These are phyloP conservation scores for Sclerurus mexicanus DNA, from an alignment of 2,113 vertebrate genomes.

Conservation along the genomic window DNA sequence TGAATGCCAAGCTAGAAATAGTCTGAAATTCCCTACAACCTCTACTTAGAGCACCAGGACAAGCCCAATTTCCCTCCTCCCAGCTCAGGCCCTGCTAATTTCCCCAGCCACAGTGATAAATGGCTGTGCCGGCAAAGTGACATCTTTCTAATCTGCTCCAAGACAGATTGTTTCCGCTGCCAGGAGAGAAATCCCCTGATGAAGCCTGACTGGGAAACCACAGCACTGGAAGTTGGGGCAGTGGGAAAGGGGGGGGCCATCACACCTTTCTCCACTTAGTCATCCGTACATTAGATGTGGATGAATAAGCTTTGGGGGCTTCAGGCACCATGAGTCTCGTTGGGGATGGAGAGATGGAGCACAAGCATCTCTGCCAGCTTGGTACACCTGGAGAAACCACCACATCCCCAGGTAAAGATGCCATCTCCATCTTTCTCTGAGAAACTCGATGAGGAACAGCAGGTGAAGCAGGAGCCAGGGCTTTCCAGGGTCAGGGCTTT, in stretches of 20 bases:
- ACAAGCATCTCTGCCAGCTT: fast-evolving
- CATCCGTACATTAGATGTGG: background rate
- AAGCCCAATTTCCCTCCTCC: background rate
- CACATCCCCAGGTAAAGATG: background rate
- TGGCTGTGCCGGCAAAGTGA: slow-evolving; percentile 41
- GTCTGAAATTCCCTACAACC: background rate
- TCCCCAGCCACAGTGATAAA: slow-evolving; percentile 45
- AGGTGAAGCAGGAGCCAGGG: background rate
- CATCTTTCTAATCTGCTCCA: slow-evolving; percentile 66
- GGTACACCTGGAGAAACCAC: background rate
- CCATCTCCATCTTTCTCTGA: fast-evolving
- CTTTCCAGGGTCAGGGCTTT: background rate
- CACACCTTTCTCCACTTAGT: background rate
- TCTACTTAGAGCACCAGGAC: background rate
- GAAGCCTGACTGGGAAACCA: background rate
- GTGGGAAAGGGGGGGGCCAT: background rate
- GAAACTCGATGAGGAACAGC: background rate
- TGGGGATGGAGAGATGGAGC: background rate
- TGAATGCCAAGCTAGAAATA: background rate
- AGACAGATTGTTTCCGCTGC: slow-evolving; percentile 30
- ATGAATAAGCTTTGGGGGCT: background rate
- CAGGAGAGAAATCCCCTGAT: background rate
- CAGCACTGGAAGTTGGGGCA: background rate
- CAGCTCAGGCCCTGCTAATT: slow-evolving; percentile 35
- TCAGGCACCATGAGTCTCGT: background rate